Evolutionary conservation across 1,140 invertebrate genomes (phyloP).

Genomic region (Amphibalanus amphitrite): DNA sequence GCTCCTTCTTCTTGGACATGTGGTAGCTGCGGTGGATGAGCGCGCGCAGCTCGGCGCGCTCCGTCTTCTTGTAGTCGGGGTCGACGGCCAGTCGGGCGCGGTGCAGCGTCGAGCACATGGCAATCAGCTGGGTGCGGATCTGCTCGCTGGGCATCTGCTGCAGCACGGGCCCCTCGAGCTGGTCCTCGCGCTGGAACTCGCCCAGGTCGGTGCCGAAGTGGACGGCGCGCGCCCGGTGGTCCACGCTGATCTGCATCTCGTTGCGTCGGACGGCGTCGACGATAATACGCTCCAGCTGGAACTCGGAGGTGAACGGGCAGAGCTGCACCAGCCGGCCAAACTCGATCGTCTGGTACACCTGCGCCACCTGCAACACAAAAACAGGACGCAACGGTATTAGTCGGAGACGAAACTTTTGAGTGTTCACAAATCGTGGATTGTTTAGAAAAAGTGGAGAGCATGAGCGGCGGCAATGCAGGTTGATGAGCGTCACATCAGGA

Average conservation of each 20-base stretch:
- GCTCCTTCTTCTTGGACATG: constrained; percentile 67
- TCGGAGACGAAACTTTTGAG: too few species aligned
- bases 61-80: constrained; percentile 42
- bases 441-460: too few species aligned
- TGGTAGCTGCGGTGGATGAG: constrained; percentile 70
- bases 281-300: constrained; percentile 73
- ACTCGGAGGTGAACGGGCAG: constrained; percentile 60
- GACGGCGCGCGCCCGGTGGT: constrained; percentile 60
- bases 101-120: constrained; percentile 68
- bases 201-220: constrained; percentile 85
- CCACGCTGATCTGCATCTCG: constrained; percentile 74
- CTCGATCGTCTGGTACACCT: constrained; percentile 87
- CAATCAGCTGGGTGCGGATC: constrained; percentile 80
- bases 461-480: too few species aligned
- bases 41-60: constrained; percentile 53
- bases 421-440: too few species aligned
- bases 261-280: constrained; percentile 88
- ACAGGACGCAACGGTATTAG: too few species aligned
- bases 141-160: constrained; percentile 68
- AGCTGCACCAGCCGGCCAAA: constrained; percentile 67
- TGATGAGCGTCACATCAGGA: too few species aligned
- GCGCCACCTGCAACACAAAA: constrained; percentile 52
- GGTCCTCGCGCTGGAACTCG: constrained; percentile 78
- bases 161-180: constrained; percentile 78
- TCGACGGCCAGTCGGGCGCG: constrained; percentile 59